Evolutionary conservation across 2,113 vertebrate species (phyloP).

Genomic region (Pseudorhombus dupliciocellatus): DNA sequence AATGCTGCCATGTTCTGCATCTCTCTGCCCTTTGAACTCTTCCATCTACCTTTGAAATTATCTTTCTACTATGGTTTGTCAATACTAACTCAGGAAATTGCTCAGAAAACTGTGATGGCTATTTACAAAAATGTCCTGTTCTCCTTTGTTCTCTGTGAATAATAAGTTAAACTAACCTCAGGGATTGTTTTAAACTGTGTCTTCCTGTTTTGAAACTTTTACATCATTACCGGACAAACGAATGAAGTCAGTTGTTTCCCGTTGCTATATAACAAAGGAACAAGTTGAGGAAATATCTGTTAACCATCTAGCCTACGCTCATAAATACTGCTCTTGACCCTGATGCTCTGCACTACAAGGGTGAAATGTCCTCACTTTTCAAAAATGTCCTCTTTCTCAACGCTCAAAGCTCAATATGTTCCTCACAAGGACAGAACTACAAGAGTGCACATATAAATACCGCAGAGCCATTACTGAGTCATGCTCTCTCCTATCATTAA

Average conservation of each 20-base stretch:
- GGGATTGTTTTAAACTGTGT: not conserved
- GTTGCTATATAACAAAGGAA: not conserved
- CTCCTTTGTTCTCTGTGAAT: not conserved
- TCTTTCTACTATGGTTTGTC: not conserved
- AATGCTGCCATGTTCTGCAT: not conserved
- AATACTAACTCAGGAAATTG: not conserved
- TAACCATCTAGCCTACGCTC: not conserved
- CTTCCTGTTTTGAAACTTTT: not conserved
- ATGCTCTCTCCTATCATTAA: slow-evolving; percentile 66
- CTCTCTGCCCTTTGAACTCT: not conserved
- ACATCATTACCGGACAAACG: not conserved
- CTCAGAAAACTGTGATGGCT: not conserved
- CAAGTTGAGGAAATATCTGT: not conserved
- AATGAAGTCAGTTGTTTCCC: not conserved
- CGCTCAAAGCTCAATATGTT: slow-evolving; percentile 13
- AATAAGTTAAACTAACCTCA: not conserved
- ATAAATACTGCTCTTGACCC: not conserved
- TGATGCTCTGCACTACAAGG: too few relatives aligned
- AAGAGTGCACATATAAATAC: slow-evolving; percentile 25
- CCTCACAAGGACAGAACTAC: slow-evolving; percentile 20
- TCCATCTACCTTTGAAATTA: not conserved
- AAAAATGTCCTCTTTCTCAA: slow-evolving; percentile 24
- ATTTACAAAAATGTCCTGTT: not conserved
- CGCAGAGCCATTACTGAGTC: slow-evolving; percentile 60
- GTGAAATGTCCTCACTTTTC: slow-evolving; percentile 13